Base-by-base conservation (phyloP, 2,888 invertebrate genomes). In the Eilema griseolum region DNA sequence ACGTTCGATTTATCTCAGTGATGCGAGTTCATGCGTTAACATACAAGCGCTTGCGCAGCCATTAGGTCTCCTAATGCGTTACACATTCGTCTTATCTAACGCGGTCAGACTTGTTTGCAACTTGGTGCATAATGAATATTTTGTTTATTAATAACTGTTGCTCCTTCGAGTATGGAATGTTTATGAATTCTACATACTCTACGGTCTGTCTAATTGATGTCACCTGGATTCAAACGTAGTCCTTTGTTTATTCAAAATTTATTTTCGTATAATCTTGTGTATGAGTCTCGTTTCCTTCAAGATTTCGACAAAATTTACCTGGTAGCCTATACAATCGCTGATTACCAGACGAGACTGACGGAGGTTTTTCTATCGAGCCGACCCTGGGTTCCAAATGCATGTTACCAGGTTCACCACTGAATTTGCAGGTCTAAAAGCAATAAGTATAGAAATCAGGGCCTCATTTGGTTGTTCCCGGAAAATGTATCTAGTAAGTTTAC, bases 31-130 rank as follows among this genome's bases (percentile, higher is more conserved):
- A 33, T 33, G 31, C 57, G 57, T 66, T 33, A 65, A 56, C 56
- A 8, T 56, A 1, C 8, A 63, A n/a, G n/a, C 63, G 41, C 26
- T 46, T 52, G 65, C 65, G 65, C 57, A 65, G 33, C 23, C 65
- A 70, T 69, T 33, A 28, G 33, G 57, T 71, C 57, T 12, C 31
- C 56, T 66, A 56, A 46, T 66, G 66, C 57, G 67, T 69, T 65
- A 28, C 52, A 62, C 66, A 31, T 61, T 65, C 46, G 31, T 60
- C 14, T 80, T 80, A 79, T 80, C 79, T 74, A 69, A 63, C 14
- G 31, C n/a, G 75, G 75, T 23, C 63, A 67, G 26, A 20, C 37
- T 5, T 20, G 61, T 52, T 61, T 67, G 33, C n/a, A 16, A 0
- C 41, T 60, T 71, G 4, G 31, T 37, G 65, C n/a, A 65, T 63